phyloP scores from a whole-genome alignment of 2,113 vertebrate species.

The Montifringilla adamsi region DNA sequence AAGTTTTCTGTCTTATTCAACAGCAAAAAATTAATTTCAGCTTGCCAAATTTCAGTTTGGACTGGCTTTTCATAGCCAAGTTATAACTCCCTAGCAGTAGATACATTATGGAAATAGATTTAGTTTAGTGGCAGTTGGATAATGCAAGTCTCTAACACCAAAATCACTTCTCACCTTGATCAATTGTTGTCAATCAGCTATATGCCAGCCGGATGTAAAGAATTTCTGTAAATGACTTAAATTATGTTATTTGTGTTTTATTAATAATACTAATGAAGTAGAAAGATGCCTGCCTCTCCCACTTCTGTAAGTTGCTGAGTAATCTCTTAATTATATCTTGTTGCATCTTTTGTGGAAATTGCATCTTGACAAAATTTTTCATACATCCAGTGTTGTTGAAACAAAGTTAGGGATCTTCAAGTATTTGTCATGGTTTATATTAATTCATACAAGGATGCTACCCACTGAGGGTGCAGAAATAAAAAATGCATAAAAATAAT shows the following conservation, averaged over 20 bases:
- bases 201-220: not conserved
- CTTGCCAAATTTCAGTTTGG: not conserved
- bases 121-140: not conserved
- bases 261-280: not conserved
- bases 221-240: not conserved
- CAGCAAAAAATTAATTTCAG: not conserved
- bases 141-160: not conserved
- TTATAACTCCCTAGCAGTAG: not conserved
- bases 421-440: not conserved
- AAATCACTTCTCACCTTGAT: not conserved
- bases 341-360: not conserved
- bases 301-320: not conserved
- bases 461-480: not conserved
- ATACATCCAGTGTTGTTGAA: not conserved
- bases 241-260: not conserved
- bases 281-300: not conserved
- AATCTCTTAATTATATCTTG: not conserved
- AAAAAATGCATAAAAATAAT: not conserved
- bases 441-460: not conserved
- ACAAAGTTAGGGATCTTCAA: not conserved
- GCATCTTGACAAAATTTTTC: not conserved
- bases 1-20: not conserved
- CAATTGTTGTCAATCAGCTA: not conserved
- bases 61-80: not conserved
- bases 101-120: not conserved